A percentile compares a stretch with the other conserved stretches of the same genome.
Evolutionary conservation across 2,888 invertebrate genomes (phyloP).

Genomic region (Megamerina dolium): DNA sequence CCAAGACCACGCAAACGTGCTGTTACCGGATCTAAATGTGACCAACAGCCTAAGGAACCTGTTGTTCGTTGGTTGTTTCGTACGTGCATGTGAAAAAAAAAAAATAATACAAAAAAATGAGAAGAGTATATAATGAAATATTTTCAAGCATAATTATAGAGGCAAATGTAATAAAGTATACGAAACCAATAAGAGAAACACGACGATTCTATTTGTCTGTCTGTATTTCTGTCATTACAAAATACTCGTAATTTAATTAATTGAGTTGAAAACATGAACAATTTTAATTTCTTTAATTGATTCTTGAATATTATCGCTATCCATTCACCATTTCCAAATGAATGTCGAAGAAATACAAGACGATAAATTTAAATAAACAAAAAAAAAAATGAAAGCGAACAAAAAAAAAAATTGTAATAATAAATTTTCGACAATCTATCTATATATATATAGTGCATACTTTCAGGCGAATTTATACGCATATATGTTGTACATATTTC

Average conservation of each 20-base stretch:
- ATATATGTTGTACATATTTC: no score
- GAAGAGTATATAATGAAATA: not conserved
- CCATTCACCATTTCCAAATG: slow-evolving; percentile 19
- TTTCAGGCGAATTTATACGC: no score
- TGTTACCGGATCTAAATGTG: slow-evolving; percentile 53
- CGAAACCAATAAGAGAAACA: no score
- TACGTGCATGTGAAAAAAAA: not conserved
- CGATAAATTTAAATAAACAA: slow-evolving; percentile 2
- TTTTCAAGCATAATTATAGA: not conserved
- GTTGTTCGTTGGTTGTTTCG: slow-evolving; percentile 1
- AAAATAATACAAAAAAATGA: not conserved
- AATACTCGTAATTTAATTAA: slow-evolving; percentile 43
- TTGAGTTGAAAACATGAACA: slow-evolving; percentile 31
- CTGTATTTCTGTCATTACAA: no score
- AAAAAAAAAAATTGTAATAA: no score
- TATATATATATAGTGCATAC: no score
- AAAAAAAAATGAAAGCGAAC: no score
- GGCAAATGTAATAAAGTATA: not conserved
- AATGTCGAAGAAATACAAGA: slow-evolving; percentile 1
- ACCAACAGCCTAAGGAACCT: slow-evolving; percentile 62
- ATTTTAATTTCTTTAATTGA: slow-evolving; percentile 45
- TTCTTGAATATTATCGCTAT: slow-evolving; percentile 22
- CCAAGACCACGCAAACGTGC: slow-evolving; percentile 54
- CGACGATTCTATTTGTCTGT: no score
- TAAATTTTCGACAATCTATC: no score